phyloP scores from a whole-genome alignment of 2,888 invertebrate species.

The Drosophila picticornis region DNA sequence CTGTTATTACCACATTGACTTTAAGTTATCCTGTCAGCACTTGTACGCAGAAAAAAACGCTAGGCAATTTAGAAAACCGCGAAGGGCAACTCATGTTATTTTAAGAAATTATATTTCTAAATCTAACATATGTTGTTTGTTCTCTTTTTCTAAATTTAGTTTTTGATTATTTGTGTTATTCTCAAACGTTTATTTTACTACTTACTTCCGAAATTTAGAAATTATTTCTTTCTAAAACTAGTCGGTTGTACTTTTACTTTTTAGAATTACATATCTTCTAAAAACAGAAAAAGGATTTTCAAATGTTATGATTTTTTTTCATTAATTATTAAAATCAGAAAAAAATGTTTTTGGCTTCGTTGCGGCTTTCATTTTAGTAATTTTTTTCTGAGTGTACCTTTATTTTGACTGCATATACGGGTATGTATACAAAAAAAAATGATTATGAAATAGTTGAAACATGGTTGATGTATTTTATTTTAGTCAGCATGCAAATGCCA shows the following conservation, averaged over 20 bases:
- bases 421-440: neutral
- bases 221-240: neutral
- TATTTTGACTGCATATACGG: too few relatives aligned
- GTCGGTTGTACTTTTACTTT: neutral
- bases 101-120: neutral
- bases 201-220: neutral
- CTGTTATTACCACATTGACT: neutral
- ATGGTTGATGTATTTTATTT: slow-evolving; percentile 16
- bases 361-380: neutral
- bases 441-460: slow-evolving; percentile 21
- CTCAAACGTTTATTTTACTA: neutral
- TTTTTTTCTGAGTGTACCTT: too few relatives aligned
- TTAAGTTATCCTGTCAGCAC: neutral
- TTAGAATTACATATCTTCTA: neutral
- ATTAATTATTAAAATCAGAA: neutral
- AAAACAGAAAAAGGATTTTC: neutral
- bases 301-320: neutral
- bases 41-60: neutral
- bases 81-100: neutral
- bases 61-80: neutral
- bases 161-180: neutral
- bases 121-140: neutral
- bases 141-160: neutral
- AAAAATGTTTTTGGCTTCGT: neutral
- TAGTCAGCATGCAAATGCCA: slow-evolving; percentile 11